Conservation (phyloP, 2,888 invertebrate genomes). For the Agriopis marginaria region DNA sequence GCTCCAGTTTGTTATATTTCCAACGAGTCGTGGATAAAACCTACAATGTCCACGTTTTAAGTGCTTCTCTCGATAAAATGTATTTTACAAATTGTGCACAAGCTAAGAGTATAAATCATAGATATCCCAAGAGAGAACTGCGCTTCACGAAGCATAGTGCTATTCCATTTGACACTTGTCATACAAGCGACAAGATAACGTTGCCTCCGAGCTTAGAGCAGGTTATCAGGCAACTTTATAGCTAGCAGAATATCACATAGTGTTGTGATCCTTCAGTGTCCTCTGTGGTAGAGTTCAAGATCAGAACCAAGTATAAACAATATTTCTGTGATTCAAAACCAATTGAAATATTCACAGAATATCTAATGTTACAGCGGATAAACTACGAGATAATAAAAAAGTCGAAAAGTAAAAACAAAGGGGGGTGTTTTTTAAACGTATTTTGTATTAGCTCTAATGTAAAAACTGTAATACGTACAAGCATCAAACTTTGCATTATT, state of each 20-base stretch:
- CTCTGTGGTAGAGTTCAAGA: conserved; percentile 9
- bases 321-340: no score
- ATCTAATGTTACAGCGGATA: no score
- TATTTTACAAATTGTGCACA: conserved; percentile 24
- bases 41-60: conserved; percentile 15
- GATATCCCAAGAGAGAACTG: conserved; percentile 28
- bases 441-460: no score
- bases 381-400: no score
- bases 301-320: neutral
- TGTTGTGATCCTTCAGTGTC: neutral
- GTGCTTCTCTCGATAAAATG: conserved; percentile 20
- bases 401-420: no score
- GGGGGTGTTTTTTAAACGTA: no score
- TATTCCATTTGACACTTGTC: conserved; percentile 35
- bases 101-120: conserved; percentile 32
- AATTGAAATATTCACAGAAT: no score
- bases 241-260: conserved; percentile 4
- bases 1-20: conserved; percentile 11
- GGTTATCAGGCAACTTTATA: conserved; percentile 30
- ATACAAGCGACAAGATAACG: conserved; percentile 32
- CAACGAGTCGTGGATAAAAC: conserved; percentile 10
- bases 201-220: conserved; percentile 19
- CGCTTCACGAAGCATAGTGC: conserved; percentile 30
- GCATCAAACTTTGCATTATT: no score
- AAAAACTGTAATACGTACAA: no score